Base-by-base conservation (phyloP, 2,888 invertebrate species). In the Junonia oenone region DNA sequence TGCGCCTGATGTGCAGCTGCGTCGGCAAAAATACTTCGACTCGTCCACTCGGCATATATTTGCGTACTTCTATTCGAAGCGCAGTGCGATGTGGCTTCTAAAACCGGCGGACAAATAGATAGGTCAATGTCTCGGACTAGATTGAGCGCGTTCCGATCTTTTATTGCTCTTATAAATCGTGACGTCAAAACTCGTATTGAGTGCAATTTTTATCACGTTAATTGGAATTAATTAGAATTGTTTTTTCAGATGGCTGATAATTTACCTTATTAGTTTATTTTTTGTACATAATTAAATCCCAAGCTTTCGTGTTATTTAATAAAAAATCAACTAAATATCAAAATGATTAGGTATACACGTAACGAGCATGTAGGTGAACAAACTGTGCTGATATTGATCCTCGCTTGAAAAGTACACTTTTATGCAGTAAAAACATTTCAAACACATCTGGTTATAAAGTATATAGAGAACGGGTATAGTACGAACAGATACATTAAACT, bases 81-180 rank as follows among this genome's bases (percentile, higher is more conserved):
- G 56, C 54, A 61, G 57, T 61, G 62, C 66, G 67, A 64, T 65
- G 63, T 56, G 60, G 69, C 70, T 68, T 72, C 68, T 75, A 71
- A 72, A 72, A 68, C 68, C 64, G 73, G 66, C 71, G 74, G 69
- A 66, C 76, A 72, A 71, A 72, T 70, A 81, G 84, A 78, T 83
- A 75, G 87, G 88, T 87, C 88, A 88, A 88, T 88, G 88, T 87
- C 85, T 88, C 63, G 78, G 73, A 70, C 72, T 76, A 71, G 70
- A 81, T 75, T 63, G 66, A 65, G 66, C 64, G 63, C 69, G 68
- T 56, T 61, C 57, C 56, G 56, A 53, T 65, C 56, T 61, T 48
- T 52, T 57, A 58, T 50, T 59, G 50, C 55, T 59, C 52, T 58
- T 52, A 37, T 52, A 51, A 45, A 22, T 22, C 26, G 48, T 61